Evolutionary conservation across 2,888 invertebrate genomes (phyloP), one percentile per base, ranked within the genome.

Genomic region (Aricia artaxerxes): DNA sequence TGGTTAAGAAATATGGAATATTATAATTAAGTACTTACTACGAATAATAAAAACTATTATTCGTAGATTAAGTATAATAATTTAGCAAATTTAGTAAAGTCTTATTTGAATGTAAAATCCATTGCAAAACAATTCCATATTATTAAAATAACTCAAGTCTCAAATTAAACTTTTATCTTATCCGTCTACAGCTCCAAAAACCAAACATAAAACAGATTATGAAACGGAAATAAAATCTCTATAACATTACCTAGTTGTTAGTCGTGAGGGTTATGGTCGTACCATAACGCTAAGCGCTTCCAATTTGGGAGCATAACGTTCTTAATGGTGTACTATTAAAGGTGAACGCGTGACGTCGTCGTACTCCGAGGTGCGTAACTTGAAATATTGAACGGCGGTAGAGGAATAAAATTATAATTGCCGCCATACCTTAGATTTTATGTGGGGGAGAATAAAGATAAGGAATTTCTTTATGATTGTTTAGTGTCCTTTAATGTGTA

Each of bases 221-320:
- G 24, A 35, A 16, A 38, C 4, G 35, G 11, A 35, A 69, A 69
- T 69, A 69, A 69, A 69, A 69, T 69, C 69, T 38, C 69, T 69
- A 31, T 31, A 64, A 64, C 69, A 38, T 69, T 69, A 69, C 35
- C 35, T 69, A 69, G 35, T 69, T 69, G 69, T 69, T 69, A 69
- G 13, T 35, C 69, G 13, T 35, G 13, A 69, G 69, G 24, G 49
- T 44, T 44, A 49, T 49, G 49, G 75, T 49, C 49, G 44, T 4
- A 75, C 73, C 73, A 49, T 44, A 44, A 75, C 75, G 44, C 49
- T 75, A 75, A 44, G 49, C 49, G 49, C 44, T 24, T 75, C 75
- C 76, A 57, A 76, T 76, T 76, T 76, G 31, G 76, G 35, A 53
- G 57, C 76, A 31, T 76, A 57, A 76, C 57, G 76, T 76, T 76